Conservation (phyloP, 2,113 vertebrate species). For the Suricata suricatta region DNA sequence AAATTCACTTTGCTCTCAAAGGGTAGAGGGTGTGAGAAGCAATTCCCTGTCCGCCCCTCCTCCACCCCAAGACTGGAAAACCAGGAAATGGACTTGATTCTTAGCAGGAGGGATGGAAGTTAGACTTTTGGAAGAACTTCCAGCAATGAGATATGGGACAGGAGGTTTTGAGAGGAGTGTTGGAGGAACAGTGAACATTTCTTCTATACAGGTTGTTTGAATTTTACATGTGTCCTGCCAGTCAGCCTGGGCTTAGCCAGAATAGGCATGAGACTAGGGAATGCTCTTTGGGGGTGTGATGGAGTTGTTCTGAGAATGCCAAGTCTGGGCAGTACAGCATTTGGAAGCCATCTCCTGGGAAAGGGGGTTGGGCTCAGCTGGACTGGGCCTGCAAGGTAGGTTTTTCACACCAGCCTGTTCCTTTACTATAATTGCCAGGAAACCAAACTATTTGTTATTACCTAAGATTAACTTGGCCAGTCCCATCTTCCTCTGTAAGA, state of each 20-base stretch:
- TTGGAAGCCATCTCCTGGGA: background rate
- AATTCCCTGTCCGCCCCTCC: too few species aligned
- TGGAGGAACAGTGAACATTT: background rate
- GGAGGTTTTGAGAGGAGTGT: background rate
- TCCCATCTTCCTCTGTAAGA: background rate
- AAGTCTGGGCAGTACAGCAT: background rate
- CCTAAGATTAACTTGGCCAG: background rate
- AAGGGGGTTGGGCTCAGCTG: background rate
- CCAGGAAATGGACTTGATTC: background rate
- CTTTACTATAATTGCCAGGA: background rate
- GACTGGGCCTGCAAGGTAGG: background rate
- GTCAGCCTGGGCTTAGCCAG: too few species aligned
- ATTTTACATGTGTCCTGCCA: fast-evolving
- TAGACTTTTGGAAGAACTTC: background rate
- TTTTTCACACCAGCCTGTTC: background rate
- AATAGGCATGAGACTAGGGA: background rate
- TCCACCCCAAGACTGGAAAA: background rate
- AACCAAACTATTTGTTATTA: background rate
- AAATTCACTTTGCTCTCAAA: background rate
- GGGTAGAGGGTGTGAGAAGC: background rate
- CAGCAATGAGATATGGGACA: background rate
- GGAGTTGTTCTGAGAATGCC: background rate
- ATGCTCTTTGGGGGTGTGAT: background rate
- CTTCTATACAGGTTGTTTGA: background rate
- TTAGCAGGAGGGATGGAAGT: background rate